Percentiles rank a stretch among this genome's conserved stretches.
Evolutionary conservation across 2,888 invertebrate species (phyloP).

Genomic region (Barypeithes pellucidus): DNA sequence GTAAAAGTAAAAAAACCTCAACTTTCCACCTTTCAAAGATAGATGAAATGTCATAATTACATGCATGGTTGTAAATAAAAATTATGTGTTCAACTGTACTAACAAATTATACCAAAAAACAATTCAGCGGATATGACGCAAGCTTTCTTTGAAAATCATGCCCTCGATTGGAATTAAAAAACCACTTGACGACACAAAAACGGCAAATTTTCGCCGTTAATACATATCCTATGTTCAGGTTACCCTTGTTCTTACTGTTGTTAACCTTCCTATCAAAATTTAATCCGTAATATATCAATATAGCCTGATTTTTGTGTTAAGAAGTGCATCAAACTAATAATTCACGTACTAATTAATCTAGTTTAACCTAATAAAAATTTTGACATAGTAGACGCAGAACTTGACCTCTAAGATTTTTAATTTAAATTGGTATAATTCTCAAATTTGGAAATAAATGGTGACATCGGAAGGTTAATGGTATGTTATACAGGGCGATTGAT

Average conservation of each 20-base stretch:
- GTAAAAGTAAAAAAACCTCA: too few relatives aligned
- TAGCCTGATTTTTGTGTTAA: conserved; percentile 2
- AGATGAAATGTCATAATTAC: too few relatives aligned
- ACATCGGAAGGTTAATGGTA: conserved; percentile 6
- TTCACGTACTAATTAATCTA: background rate
- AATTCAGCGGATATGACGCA: background rate
- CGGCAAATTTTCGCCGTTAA: background rate
- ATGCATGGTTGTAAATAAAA: too few relatives aligned
- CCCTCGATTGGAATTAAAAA: background rate
- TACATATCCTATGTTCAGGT: background rate
- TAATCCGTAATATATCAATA: conserved; percentile 1
- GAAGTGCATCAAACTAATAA: conserved; percentile 2
- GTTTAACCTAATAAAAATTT: background rate
- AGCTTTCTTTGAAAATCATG: background rate
- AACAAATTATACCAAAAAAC: too few relatives aligned
- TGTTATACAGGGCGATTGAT: too few relatives aligned
- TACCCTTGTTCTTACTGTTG: conserved; percentile 6
- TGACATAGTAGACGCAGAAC: background rate
- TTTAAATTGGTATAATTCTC: conserved; percentile 1
- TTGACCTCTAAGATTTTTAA: conserved; percentile 16
- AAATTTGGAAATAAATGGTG: background rate
- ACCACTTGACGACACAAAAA: background rate
- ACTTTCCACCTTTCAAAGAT: too few relatives aligned
- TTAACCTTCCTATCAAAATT: conserved; percentile 2
- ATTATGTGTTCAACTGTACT: too few relatives aligned